Evolutionary conservation across 2,888 invertebrate genomes (phyloP), one percentile per base, ranked within the genome.

Genomic region (Campoplex nolae): DNA sequence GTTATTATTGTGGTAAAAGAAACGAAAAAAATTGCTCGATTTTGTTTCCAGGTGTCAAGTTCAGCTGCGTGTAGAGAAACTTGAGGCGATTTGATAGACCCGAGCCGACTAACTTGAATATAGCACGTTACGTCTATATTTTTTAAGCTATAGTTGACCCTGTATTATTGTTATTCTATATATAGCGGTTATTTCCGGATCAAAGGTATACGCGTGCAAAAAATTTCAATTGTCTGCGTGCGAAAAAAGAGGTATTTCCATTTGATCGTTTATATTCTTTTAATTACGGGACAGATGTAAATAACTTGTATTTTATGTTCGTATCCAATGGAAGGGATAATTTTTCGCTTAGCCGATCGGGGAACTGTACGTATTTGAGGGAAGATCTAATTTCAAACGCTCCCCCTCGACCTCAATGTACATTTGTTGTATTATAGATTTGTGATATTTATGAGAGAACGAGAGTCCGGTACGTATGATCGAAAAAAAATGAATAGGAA

Each of bases 21-120:
- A 71, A 56, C 81, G 18, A 73, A 23, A 74, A 81, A 81, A 80
- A 58, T 58, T 16, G 16, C 18, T 13, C 32, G 8, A 54, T 74
- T 32, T 93, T 89, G 23, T 58, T 73, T 73, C 93, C 93, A 95
- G 95, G 95, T 91, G 96, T 97, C 91, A 97, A 97, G 95, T 97
- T 97, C 95, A 97, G 97, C 95, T 97, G 97, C 94, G 97, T 97
- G 88, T 97, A 95, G 95, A 95, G 95, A 91, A 89, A 88, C 90
- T 74, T 73, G 45, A 75, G 77, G 88, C 89, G 89, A 89, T 90
- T 23, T 51, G 23, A 71, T 88, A 91, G 91, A 91, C 90, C 90
- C 90, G 89, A 90, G 91, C 91, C 89, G 89, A 90, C 90, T 91
- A 93, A 92, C 92, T 93, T 92, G 92, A 93, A 92, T 93, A 93